Base-by-base conservation (phyloP, 1,140 invertebrate species). In the Apis dorsata region DNA sequence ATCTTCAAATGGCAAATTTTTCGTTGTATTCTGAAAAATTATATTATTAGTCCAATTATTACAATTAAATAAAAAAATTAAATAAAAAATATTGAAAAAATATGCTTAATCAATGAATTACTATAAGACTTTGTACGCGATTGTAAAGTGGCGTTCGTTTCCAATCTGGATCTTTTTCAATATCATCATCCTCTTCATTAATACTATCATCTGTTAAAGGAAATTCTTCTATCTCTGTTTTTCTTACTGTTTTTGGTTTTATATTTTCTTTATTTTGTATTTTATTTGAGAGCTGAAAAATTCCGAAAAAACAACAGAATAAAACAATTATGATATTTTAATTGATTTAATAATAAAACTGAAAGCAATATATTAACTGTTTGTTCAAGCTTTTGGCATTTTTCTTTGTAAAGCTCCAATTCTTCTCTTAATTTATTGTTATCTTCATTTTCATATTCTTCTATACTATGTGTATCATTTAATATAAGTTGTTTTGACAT, bases 121-220 rank as follows among this genome's bases (percentile, higher is more conserved):
- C 81, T 62, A 69, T 51, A 86, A 90, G 62, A 63, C 81, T 91
- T 44, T 89, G 81, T 53, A 94, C 82, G 59, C 92, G 90, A 76
- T 90, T 92, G 86, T 90, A 95, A 9, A 96, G 87, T 8, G 96
- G 96, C 11, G 96, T 96, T 77, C 94, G 94, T 24, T 88, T 93
- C 96, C 96, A 97, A 89, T 97, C 96, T 0, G 96, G 96, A 92
- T 97, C 96, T 63, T 95, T 94, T 5, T 94, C 91, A 0, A 87
- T 51, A 85, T 95, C 91, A 79, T 96, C 95, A 19, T 94, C 91
- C 19, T 90, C 91, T n/a, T 90, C 89, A n/a, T 73, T 63, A 24
- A 90, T 70, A 77, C 90, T 90, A 17, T 92, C 91, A n/a, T 93
- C 91, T 53, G 86, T 83, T 19, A 69, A 5, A 28, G 73, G 79